Evolutionary conservation across 2,888 invertebrate species (phyloP).

Genomic region (Dasysyrphus albostriatus): DNA sequence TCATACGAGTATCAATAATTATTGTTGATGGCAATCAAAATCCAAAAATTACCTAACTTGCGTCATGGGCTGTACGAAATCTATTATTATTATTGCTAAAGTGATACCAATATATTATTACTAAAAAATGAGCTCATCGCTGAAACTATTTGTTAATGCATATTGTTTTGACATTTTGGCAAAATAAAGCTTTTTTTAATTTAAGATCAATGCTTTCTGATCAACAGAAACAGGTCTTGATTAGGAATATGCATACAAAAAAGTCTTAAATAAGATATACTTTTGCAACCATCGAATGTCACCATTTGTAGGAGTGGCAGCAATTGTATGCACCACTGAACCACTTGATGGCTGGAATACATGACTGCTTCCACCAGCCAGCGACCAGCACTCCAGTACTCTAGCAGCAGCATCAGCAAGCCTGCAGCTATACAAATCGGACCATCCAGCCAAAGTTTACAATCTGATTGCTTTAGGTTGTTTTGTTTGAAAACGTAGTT

Average conservation of each 20-base stretch:
- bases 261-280: constrained; percentile 27
- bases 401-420: neutral
- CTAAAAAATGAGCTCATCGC: neutral
- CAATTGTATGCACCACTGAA: constrained; percentile 55
- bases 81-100: too few species aligned
- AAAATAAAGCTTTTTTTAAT: neutral
- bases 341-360: constrained; percentile 63
- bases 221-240: constrained; percentile 14
- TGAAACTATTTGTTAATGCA: neutral
- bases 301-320: constrained; percentile 67
- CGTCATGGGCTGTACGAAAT: too few species aligned
- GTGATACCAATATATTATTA: too few species aligned
- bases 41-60: too few species aligned
- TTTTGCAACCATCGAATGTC: constrained; percentile 52
- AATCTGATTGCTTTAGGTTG: constrained; percentile 54
- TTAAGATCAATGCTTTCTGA: neutral
- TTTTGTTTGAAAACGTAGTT: constrained; percentile 1
- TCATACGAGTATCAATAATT: too few species aligned
- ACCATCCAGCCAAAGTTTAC: constrained; percentile 53
- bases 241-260: constrained; percentile 6
- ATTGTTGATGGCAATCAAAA: too few species aligned
- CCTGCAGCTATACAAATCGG: constrained; percentile 15
- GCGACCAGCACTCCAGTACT: neutral
- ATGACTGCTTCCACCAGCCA: constrained; percentile 45
- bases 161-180: constrained; percentile 5